phyloP scores from a whole-genome alignment of 2,888 invertebrate species.

The Dryococelus australis region DNA sequence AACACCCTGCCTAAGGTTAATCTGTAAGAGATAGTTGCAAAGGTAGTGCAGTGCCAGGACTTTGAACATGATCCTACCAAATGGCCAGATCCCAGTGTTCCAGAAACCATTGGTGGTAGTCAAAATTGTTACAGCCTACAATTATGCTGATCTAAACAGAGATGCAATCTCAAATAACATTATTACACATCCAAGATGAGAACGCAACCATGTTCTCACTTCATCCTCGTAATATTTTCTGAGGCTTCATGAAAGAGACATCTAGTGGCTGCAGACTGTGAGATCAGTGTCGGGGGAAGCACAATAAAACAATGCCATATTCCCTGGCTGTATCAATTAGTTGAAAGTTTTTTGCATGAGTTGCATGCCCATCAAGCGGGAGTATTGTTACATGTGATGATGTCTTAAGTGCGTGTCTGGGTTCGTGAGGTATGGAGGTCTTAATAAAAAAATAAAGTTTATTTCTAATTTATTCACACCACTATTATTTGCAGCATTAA shows the following conservation, averaged over 20 bases:
- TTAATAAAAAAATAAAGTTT: too few relatives aligned
- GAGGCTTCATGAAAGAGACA: too few relatives aligned
- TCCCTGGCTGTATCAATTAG: constrained; percentile 12
- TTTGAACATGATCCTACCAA: too few relatives aligned
- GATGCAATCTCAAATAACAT: too few relatives aligned
- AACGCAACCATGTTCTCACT: too few relatives aligned
- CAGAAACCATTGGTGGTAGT: background rate
- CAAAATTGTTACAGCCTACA: background rate
- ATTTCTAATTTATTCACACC: too few relatives aligned
- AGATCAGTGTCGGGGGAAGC: background rate
- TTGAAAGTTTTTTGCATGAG: constrained; percentile 6
- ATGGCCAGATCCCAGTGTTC: too few relatives aligned
- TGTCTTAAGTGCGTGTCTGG: too few relatives aligned
- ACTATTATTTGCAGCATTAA: too few relatives aligned
- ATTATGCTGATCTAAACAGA: background rate
- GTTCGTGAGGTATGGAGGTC: too few relatives aligned
- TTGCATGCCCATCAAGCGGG: background rate
- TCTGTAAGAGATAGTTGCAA: background rate
- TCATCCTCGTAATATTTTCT: too few relatives aligned
- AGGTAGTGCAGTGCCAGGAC: background rate
- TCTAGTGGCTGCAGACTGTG: background rate
- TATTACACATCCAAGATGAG: too few relatives aligned
- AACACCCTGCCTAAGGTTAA: constrained; percentile 3
- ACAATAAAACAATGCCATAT: constrained; percentile 20
- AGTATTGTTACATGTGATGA: background rate